Conservation (phyloP, 2,797 vertebrate genomes). For the Takifugu ocellatus region DNA sequence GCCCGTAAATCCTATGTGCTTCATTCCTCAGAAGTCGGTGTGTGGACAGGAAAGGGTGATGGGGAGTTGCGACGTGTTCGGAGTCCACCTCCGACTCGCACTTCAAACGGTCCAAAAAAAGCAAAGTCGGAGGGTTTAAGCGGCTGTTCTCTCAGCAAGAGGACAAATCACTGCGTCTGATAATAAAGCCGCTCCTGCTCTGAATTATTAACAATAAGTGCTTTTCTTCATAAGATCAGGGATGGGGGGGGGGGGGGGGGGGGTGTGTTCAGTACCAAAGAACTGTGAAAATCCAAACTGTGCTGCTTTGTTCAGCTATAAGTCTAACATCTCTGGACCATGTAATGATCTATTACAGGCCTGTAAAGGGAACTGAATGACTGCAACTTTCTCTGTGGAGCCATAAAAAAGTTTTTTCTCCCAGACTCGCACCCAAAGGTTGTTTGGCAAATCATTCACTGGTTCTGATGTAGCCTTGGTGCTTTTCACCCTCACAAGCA, state of each 20-base stretch:
- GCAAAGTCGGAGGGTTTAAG: conserved; percentile 24
- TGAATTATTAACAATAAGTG: conserved; percentile 67
- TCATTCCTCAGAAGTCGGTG: neutral
- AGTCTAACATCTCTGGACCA: conserved; percentile 20
- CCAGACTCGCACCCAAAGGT: too few relatives aligned
- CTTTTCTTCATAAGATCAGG: conserved; percentile 49
- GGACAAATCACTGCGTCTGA: conserved; percentile 37
- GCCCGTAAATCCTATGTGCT: too few relatives aligned
- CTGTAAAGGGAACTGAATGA: conserved; percentile 1
- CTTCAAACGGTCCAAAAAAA: too few relatives aligned
- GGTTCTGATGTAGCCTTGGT: too few relatives aligned
- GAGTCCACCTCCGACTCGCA: too few relatives aligned
- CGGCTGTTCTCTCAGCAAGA: conserved; percentile 17
- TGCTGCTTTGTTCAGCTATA: conserved; percentile 38
- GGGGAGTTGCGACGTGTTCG: neutral
- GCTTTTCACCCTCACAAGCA: too few relatives aligned
- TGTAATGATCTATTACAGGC: conserved; percentile 16
- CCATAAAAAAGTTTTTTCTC: neutral
- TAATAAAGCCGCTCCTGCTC: conserved; percentile 45
- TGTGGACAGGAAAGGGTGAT: neutral
- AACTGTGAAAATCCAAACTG: conserved; percentile 23
- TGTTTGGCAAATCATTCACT: too few relatives aligned
- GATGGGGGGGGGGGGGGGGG: conserved; percentile 35
- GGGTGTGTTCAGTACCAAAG: too few relatives aligned
- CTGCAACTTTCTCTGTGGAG: neutral